These are phyloP conservation scores for Reticulitermes speratus DNA, from an alignment of 1,140 invertebrate species.

Conservation along the genomic window DNA sequence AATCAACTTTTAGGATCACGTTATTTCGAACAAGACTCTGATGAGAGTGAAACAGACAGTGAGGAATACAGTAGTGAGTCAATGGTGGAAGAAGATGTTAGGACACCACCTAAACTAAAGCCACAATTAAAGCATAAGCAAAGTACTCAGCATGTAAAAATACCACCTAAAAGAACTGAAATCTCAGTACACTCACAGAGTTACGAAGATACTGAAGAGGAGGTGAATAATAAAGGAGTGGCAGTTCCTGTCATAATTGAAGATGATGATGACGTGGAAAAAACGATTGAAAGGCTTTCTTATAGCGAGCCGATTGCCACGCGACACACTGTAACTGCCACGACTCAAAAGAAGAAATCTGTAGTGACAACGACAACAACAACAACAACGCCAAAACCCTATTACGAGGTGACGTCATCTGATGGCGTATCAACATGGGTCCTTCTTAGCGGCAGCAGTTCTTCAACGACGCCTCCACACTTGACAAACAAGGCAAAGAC, in stretches of 20 bases:
- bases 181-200: neutral
- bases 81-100: constrained; percentile 47
- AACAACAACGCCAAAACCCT: neutral
- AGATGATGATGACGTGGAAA: constrained; percentile 47
- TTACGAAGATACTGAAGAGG: constrained; percentile 39
- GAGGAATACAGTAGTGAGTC: neutral
- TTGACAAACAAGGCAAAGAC: constrained; percentile 42
- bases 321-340: constrained; percentile 47
- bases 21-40: neutral
- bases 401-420: constrained; percentile 55
- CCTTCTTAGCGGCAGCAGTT: constrained; percentile 44
- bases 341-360: neutral
- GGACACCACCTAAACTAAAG: constrained; percentile 62
- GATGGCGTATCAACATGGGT: constrained; percentile 63
- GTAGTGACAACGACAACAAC: no score
- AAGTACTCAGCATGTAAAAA: constrained; percentile 29
- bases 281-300: constrained; percentile 31
- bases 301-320: constrained; percentile 43
- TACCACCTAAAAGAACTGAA: neutral
- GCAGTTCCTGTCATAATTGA: constrained; percentile 57
- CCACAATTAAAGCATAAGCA: constrained; percentile 50
- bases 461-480: constrained; percentile 39
- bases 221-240: constrained; percentile 45
- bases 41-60: neutral
- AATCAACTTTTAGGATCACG: neutral